phyloP scores from a whole-genome alignment of 1,140 invertebrate genomes.

The Drosophila busckii region DNA sequence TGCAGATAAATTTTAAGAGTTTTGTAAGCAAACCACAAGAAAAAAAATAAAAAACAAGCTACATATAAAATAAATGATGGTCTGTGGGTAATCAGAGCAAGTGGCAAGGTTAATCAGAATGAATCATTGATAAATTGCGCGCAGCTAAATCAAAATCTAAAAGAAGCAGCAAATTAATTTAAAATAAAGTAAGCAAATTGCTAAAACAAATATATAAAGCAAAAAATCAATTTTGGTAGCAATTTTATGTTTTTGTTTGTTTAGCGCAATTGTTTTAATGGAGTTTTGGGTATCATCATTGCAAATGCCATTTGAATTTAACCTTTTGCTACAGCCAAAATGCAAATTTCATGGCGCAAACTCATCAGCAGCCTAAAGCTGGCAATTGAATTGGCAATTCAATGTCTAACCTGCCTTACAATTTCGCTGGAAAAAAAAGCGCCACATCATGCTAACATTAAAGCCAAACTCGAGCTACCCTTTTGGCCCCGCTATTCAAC shows the following conservation, averaged over 20 bases:
- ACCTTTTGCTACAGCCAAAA: constrained; percentile 56
- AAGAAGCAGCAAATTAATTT: background rate
- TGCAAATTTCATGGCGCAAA: constrained; percentile 71
- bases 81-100: constrained; percentile 61
- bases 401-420: constrained; percentile 60
- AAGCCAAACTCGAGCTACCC: constrained; percentile 16
- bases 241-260: too few species aligned
- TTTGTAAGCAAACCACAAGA: constrained; percentile 21
- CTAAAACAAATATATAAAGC: constrained; percentile 21
- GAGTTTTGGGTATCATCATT: constrained; percentile 57
- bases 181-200: constrained; percentile 21
- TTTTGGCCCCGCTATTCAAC: background rate
- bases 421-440: constrained; percentile 47
- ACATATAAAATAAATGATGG: too few species aligned
- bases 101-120: constrained; percentile 52
- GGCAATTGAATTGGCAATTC: constrained; percentile 52
- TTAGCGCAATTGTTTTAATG: constrained; percentile 53
- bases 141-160: background rate
- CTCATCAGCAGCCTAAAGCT: constrained; percentile 51
- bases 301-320: constrained; percentile 72
- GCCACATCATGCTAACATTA: constrained; percentile 66
- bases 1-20: constrained; percentile 22
- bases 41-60: too few species aligned
- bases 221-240: constrained; percentile 47
- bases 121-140: constrained; percentile 51